A percentile compares a stretch with the other conserved stretches of the same genome.
phyloP scores from a whole-genome alignment of 2,113 vertebrate species.

The Podarcis muralis region DNA sequence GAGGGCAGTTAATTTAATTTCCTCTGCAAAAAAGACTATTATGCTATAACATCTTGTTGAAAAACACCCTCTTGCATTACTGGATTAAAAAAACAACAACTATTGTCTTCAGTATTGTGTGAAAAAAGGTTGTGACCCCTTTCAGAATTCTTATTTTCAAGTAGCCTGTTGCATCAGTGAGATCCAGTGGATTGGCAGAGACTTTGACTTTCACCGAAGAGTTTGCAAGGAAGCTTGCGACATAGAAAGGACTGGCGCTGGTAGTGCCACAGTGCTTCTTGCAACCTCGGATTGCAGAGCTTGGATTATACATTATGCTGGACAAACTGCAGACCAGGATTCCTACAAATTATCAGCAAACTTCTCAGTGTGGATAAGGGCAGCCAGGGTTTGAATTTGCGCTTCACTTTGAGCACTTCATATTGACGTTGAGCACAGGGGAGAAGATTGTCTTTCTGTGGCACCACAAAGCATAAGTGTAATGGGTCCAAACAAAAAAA shows the following conservation, averaged over 20 bases:
- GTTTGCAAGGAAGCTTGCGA: neutral
- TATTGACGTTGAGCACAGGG: too few species aligned
- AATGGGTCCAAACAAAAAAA: too few species aligned
- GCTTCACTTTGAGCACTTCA: too few species aligned
- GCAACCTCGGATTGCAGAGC: neutral
- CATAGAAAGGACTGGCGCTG: neutral
- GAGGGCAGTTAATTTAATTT: slow-evolving; percentile 62
- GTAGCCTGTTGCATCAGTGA: neutral
- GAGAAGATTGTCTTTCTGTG: too few species aligned
- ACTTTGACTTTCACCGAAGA: neutral
- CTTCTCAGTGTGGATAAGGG: neutral
- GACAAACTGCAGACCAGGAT: neutral
- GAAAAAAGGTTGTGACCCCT: slow-evolving; percentile 9
- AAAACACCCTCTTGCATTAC: neutral
- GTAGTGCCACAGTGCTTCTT: neutral
- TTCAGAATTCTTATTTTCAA: neutral
- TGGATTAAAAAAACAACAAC: neutral
- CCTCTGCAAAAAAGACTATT: slow-evolving; percentile 21
- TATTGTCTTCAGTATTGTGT: neutral
- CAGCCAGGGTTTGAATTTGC: neutral
- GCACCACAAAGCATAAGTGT: too few species aligned
- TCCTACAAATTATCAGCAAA: neutral
- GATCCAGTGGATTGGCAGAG: neutral
- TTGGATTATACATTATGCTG: neutral
- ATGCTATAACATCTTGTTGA: neutral